Conservation (phyloP, 2,888 invertebrate species). For the Stictocephala bisonia region DNA sequence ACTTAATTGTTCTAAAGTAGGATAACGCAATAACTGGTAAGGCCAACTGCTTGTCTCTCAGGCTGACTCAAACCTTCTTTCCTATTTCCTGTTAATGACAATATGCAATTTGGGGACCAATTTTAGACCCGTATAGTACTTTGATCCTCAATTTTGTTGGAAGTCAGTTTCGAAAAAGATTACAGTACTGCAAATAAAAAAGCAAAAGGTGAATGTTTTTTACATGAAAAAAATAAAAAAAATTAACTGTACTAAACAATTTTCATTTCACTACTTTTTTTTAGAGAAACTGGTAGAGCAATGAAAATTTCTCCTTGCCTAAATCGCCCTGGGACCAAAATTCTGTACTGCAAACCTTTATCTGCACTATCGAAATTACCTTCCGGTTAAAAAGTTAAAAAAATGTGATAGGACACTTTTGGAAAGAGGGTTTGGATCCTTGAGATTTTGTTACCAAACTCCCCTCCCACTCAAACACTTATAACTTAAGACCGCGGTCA, state of each 20-base stretch:
- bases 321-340: constrained; percentile 19
- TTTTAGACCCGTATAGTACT: background rate
- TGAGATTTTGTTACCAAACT: constrained; percentile 33
- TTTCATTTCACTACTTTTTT: background rate
- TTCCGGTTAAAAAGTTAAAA: no score
- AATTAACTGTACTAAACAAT: background rate
- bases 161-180: background rate
- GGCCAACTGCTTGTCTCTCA: constrained; percentile 1
- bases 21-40: constrained; percentile 38
- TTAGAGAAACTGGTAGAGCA: background rate
- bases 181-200: background rate
- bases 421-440: background rate
- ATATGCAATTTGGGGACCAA: constrained; percentile 38
- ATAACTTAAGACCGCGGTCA: constrained; percentile 26
- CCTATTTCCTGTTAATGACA: constrained; percentile 22
- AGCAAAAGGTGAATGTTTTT: background rate
- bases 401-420: background rate
- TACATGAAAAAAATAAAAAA: no score
- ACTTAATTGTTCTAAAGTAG: constrained; percentile 36
- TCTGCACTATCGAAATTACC: no score
- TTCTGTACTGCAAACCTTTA: background rate
- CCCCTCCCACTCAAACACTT: constrained; percentile 11
- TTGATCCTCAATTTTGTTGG: background rate
- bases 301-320: background rate
- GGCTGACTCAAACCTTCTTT: constrained; percentile 4